phyloP scores from a whole-genome alignment of 2,113 vertebrate genomes.

The Eonycteris spelaea region DNA sequence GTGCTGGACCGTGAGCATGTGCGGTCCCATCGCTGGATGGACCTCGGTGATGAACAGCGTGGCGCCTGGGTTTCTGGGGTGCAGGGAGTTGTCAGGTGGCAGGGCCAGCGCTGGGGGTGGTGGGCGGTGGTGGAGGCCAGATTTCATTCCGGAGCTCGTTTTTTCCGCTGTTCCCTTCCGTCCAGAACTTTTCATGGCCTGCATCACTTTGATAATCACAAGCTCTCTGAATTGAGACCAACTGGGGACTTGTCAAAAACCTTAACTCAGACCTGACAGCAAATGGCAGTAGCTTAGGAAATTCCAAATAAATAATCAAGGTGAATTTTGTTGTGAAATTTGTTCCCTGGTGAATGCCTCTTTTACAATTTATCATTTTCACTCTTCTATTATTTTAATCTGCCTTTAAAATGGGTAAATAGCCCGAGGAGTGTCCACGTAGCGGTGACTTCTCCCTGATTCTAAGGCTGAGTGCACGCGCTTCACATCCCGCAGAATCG shows the following conservation, averaged over 20 bases:
- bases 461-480: background rate
- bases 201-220: no score
- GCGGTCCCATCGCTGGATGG: no score
- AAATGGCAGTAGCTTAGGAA: background rate
- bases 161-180: rapidly evolving
- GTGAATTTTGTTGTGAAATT: background rate
- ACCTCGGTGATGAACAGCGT: no score
- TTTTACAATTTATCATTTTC: background rate
- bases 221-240: no score
- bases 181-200: rapidly evolving
- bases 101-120: rapidly evolving
- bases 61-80: no score
- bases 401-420: background rate
- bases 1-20: no score
- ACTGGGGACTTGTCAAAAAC: rapidly evolving
- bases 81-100: rapidly evolving
- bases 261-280: background rate
- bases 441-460: background rate
- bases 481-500: background rate
- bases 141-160: background rate
- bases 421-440: background rate
- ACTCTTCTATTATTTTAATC: background rate
- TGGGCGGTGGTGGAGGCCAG: rapidly evolving
- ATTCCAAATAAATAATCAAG: background rate
- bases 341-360: background rate